These are phyloP conservation scores for Poeciliopsis turrubarensis DNA, from an alignment of 2,113 vertebrate species.

Conservation along the genomic window DNA sequence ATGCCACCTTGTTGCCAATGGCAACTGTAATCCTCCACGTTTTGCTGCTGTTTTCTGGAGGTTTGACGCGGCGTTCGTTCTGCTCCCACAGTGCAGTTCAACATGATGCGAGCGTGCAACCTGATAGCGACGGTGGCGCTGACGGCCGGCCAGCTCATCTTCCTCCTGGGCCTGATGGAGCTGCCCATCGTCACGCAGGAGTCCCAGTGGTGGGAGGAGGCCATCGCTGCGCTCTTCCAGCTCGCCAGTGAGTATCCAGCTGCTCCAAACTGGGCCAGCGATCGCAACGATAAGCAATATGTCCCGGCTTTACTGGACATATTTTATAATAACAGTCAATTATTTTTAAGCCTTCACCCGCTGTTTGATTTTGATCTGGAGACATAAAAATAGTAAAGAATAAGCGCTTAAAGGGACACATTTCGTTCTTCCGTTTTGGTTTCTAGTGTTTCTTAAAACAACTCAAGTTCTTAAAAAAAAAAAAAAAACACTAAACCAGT, in stretches of 20 bases:
- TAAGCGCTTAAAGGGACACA: not conserved
- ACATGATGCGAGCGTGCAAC: slow-evolving; percentile 99
- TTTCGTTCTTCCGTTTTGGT: not conserved
- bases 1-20: not conserved
- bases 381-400: not conserved
- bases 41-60: not conserved
- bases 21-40: not conserved
- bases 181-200: slow-evolving; percentile 88
- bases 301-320: too few species aligned
- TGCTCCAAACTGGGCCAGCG: too few species aligned
- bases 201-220: slow-evolving; percentile 99
- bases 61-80: slow-evolving; percentile 47
- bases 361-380: not conserved
- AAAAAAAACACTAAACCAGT: too few species aligned
- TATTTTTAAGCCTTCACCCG: not conserved
- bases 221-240: slow-evolving; percentile 96
- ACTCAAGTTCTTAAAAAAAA: too few species aligned
- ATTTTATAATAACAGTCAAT: too few species aligned
- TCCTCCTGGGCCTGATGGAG: slow-evolving; percentile 88
- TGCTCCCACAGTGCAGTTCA: slow-evolving; percentile 90
- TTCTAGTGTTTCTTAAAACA: too few species aligned
- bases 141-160: slow-evolving; percentile 92
- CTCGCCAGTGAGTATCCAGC: slow-evolving; percentile 90
- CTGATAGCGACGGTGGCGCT: slow-evolving; percentile 93
- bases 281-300: not conserved